phyloP scores from a whole-genome alignment of 2,797 vertebrate species.

The Notoglanidium macrostoma region DNA sequence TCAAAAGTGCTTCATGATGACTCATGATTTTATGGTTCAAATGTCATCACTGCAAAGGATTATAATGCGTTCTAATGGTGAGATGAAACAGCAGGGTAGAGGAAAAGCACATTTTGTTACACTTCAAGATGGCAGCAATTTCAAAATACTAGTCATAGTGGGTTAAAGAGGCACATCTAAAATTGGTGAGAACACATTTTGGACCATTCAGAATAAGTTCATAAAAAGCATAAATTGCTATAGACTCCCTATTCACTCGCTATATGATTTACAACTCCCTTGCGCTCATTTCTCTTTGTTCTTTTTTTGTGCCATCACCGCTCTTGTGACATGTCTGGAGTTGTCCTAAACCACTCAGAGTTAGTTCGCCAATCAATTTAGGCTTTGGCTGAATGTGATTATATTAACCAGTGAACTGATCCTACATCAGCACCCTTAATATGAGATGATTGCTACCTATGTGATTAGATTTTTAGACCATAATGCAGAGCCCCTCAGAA shows the following conservation, averaged over 20 bases:
- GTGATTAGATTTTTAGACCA: not conserved
- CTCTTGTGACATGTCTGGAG: not conserved
- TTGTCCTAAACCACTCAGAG: not conserved
- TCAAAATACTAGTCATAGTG: no score
- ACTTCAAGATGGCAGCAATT: not conserved
- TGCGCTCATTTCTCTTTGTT: not conserved
- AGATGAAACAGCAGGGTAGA: not conserved
- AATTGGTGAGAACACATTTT: not conserved
- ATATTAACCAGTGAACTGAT: not conserved
- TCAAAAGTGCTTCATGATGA: slow-evolving; percentile 16
- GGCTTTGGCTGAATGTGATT: not conserved
- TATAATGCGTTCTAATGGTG: not conserved
- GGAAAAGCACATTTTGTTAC: not conserved
- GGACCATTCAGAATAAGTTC: not conserved
- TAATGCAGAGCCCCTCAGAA: not conserved
- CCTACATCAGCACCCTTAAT: not conserved
- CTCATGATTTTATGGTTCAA: not conserved
- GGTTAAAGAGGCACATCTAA: not conserved
- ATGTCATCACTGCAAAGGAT: not conserved
- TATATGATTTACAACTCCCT: not conserved
- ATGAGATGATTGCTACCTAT: not conserved
- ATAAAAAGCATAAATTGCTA: not conserved
- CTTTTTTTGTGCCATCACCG: not conserved
- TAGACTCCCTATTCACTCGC: not conserved
- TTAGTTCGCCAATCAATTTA: not conserved